These are phyloP conservation scores for Drosophila multiciliata DNA, from an alignment of 2,888 invertebrate species.

Conservation along the genomic window DNA sequence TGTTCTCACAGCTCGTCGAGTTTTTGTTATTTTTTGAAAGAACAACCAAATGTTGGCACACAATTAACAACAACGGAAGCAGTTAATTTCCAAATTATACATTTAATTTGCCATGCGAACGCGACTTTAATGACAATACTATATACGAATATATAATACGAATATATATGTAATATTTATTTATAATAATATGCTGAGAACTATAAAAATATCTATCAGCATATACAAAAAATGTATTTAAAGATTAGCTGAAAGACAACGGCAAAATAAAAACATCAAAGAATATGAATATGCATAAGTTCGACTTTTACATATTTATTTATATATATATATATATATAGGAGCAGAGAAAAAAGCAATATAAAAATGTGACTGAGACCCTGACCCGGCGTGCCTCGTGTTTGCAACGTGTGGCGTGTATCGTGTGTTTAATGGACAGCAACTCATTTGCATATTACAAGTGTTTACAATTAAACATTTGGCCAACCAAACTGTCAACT, in stretches of 20 bases:
- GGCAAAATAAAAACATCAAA: constrained; percentile 6
- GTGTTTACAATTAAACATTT: constrained; percentile 74
- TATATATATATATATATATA: too few relatives aligned
- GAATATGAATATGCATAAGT: constrained; percentile 69
- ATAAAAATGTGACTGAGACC: constrained; percentile 24
- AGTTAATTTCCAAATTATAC: constrained; percentile 77
- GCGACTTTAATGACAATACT: constrained; percentile 43
- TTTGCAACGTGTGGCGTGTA: constrained; percentile 4
- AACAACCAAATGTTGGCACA: constrained; percentile 41
- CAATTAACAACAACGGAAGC: constrained; percentile 75
- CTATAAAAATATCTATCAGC: constrained; percentile 35
- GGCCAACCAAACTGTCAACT: constrained; percentile 42
- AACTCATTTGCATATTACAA: constrained; percentile 77
- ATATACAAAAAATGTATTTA: constrained; percentile 14
- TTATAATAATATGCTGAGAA: constrained; percentile 14
- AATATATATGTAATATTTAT: constrained; percentile 1
- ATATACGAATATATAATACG: constrained; percentile 1
- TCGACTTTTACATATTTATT: neutral
- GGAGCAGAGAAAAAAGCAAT: neutral
- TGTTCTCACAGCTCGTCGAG: constrained; percentile 8
- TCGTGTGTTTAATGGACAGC: constrained; percentile 13
- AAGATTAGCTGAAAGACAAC: constrained; percentile 14
- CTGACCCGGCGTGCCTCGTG: constrained; percentile 52
- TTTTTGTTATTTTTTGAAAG: constrained; percentile 19
- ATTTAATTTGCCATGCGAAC: constrained; percentile 69